phyloP scores from a whole-genome alignment of 2,797 vertebrate species.

The Pogoniulus pusillus region DNA sequence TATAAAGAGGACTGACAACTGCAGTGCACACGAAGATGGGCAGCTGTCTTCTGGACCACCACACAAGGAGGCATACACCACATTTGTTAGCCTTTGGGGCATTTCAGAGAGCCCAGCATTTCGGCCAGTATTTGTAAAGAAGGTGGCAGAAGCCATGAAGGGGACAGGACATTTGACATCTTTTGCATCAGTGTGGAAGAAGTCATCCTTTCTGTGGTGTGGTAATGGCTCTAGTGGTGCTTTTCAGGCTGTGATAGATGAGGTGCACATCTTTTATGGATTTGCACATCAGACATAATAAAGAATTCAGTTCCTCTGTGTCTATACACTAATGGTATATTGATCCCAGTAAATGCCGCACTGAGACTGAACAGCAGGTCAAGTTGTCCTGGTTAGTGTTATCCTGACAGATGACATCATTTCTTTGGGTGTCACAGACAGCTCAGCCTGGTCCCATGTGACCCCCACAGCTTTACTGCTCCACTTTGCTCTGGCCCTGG shows the following conservation, averaged over 20 bases:
- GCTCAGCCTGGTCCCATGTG: background rate
- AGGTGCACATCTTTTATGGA: background rate
- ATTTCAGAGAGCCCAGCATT: background rate
- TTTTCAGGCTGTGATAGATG: background rate
- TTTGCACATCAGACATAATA: background rate
- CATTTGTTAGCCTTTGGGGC: background rate
- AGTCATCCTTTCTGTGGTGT: background rate
- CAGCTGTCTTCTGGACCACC: background rate
- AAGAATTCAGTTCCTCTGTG: background rate
- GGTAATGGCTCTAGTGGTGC: background rate
- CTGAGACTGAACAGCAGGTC: background rate
- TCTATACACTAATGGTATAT: background rate
- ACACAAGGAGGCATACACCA: background rate
- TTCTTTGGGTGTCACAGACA: background rate
- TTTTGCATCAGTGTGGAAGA: background rate
- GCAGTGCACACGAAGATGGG: background rate
- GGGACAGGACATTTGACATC: background rate
- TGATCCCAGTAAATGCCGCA: background rate
- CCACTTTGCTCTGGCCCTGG: background rate
- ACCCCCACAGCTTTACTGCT: background rate
- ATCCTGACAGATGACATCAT: background rate
- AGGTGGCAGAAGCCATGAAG: background rate
- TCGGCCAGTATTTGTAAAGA: background rate
- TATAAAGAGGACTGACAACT: background rate
- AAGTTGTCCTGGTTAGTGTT: background rate